Base-by-base conservation (phyloP, 2,797 vertebrate genomes). In the Helostoma temminkii region DNA sequence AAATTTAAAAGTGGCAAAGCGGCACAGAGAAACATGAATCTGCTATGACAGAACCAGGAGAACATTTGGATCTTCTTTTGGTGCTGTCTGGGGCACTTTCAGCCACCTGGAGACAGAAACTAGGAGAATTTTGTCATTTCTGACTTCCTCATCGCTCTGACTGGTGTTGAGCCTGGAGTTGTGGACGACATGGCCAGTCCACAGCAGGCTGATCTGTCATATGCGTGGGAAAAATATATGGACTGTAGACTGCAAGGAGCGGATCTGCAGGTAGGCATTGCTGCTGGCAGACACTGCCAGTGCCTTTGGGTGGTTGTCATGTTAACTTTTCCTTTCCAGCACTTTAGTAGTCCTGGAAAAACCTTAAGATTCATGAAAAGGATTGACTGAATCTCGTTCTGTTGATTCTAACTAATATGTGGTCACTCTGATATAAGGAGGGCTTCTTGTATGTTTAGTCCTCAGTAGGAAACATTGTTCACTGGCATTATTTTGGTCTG, bases 221-320 rank as follows among this genome's bases (percentile, higher is more conserved):
- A 86, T 37, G 91, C 94, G 45, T 95, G 94, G 94, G 94, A 95
- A 63, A 94, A 91, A 68, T 95, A 95, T 75, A 93, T 93, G 91
- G 93, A 95, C 72, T 94, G 91, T 61, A 88, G 94, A 16, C 81
- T 93, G 28, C 94, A 94, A 61, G 94, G 93, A 87, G 92, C 92
- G 2, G 93, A 95, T 71, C 86, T 94, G 76, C 93, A 94, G 94
- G 94, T 95, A 89, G 69, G 81, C 25, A 19, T 66, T 61, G 42
- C 46, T 61, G 37, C 49, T 18, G 47, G 8, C 24, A 42, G 25
- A 34, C 43, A 37, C 24, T 19, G 48, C 22, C 30, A 2, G 15
- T 25, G 30, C 58, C 5, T 24, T 43, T 26, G n/a, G 19, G 9
- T 26, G 22, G 1, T 37, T 26, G 11, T 18, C 34, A 15, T 62